phyloP scores from a whole-genome alignment of 1,140 invertebrate genomes.

The Belonocnema kinseyi region DNA sequence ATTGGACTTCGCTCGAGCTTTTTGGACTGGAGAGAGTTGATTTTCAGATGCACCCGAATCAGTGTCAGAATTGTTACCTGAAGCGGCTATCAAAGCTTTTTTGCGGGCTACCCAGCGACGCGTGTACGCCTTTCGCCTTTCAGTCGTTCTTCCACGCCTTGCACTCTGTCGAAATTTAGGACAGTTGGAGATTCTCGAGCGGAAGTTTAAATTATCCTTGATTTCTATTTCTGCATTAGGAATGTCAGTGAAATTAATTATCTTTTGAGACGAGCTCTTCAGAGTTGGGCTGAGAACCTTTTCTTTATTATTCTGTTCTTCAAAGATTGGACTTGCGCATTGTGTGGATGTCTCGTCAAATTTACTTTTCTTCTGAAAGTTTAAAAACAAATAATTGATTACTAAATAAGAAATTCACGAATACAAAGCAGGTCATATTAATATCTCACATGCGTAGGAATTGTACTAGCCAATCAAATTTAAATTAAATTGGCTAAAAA shows the following conservation, averaged over 20 bases:
- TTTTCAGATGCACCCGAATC: slow-evolving; percentile 65
- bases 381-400: no score
- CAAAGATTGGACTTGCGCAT: not conserved
- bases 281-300: not conserved
- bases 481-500: no score
- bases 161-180: slow-evolving; percentile 32
- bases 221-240: not conserved
- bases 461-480: no score
- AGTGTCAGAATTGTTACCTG: slow-evolving; percentile 67
- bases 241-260: not conserved
- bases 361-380: no score
- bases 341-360: no score
- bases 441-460: no score
- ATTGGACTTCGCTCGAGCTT: slow-evolving; percentile 66
- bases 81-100: slow-evolving; percentile 67
- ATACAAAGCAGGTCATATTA: no score
- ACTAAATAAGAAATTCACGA: no score
- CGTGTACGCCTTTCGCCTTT: slow-evolving; percentile 65
- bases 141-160: slow-evolving; percentile 61
- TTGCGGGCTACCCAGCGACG: slow-evolving; percentile 72
- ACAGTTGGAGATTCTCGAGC: not conserved
- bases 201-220: not conserved
- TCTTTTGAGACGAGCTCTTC: not conserved
- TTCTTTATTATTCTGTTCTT: not conserved
- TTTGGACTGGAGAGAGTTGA: slow-evolving; percentile 70